These are phyloP conservation scores for Acestrorhynchus altus DNA, from an alignment of 2,797 vertebrate species.

Conservation along the genomic window DNA sequence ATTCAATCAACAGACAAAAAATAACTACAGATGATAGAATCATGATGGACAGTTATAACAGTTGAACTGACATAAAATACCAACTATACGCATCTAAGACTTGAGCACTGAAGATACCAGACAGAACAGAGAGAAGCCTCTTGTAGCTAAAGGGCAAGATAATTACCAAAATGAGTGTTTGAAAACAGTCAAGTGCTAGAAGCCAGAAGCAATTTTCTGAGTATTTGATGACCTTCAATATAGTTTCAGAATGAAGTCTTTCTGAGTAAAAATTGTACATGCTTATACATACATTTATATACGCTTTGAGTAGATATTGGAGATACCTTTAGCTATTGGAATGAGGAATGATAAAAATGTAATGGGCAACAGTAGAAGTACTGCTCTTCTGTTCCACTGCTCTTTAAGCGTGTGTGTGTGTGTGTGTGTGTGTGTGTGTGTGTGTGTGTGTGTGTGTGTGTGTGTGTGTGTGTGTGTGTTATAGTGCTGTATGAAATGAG, in stretches of 20 bases:
- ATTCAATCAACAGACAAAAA: background rate
- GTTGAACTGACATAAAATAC: conserved; percentile 10
- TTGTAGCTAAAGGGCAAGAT: conserved; percentile 32
- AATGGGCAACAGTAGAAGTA: background rate
- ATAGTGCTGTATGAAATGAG: too few species aligned
- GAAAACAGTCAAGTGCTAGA: conserved; percentile 8
- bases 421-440: background rate
- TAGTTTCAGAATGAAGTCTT: too few species aligned
- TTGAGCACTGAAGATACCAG: background rate
- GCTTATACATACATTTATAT: background rate
- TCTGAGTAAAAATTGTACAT: background rate
- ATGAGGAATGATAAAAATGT: background rate
- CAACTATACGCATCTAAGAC: background rate
- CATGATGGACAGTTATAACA: conserved; percentile 2
- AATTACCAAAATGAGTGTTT: conserved; percentile 26
- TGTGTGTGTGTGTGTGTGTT: too few species aligned
- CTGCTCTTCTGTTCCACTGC: too few species aligned
- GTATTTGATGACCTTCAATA: background rate
- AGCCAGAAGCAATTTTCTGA: conserved; percentile 13
- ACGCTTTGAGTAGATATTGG: too few species aligned
- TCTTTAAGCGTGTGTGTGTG: background rate
- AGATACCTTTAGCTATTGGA: background rate
- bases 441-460: too few species aligned
- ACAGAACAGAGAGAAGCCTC: background rate
- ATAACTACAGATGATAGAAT: background rate